These are phyloP conservation scores for Deroptyus accipitrinus DNA, from an alignment of 2,113 vertebrate genomes.

Conservation along the genomic window DNA sequence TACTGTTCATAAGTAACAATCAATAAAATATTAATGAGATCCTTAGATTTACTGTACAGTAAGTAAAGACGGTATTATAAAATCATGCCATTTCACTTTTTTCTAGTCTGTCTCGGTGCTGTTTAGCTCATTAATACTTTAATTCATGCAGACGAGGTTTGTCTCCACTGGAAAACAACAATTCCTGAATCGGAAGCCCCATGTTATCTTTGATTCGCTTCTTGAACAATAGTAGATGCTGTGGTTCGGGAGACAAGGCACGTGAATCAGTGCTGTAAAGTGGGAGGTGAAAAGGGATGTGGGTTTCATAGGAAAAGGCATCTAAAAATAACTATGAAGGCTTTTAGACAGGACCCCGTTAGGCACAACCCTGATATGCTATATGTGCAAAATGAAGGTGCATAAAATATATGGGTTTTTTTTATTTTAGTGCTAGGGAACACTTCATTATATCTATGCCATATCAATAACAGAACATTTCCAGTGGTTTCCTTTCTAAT, in stretches of 20 bases:
- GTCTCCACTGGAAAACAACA: constrained; percentile 19
- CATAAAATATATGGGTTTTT: not conserved
- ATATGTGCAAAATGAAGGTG: not conserved
- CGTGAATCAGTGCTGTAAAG: not conserved
- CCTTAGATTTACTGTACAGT: constrained; percentile 54
- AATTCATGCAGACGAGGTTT: constrained; percentile 51
- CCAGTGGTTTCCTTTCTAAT: not conserved
- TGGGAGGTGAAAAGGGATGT: not conserved
- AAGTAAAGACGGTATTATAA: not conserved
- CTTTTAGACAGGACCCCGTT: not conserved
- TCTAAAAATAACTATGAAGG: not conserved
- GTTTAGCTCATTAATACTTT: constrained; percentile 59
- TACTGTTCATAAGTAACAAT: not conserved
- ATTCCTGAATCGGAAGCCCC: not conserved
- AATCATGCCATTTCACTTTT: constrained; percentile 15
- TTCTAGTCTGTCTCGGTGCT: not conserved
- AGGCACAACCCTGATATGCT: not conserved
- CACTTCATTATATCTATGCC: not conserved
- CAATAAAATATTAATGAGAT: constrained; percentile 65
- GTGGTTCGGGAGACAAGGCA: not conserved
- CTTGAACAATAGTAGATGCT: not conserved
- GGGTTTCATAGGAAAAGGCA: not conserved
- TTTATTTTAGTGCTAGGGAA: not conserved
- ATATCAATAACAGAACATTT: not conserved
- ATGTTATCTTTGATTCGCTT: constrained; percentile 19